Evolutionary conservation across 1,140 invertebrate species (phyloP), one percentile per base, ranked within the genome.

Genomic region (Drosophila ambigua): DNA sequence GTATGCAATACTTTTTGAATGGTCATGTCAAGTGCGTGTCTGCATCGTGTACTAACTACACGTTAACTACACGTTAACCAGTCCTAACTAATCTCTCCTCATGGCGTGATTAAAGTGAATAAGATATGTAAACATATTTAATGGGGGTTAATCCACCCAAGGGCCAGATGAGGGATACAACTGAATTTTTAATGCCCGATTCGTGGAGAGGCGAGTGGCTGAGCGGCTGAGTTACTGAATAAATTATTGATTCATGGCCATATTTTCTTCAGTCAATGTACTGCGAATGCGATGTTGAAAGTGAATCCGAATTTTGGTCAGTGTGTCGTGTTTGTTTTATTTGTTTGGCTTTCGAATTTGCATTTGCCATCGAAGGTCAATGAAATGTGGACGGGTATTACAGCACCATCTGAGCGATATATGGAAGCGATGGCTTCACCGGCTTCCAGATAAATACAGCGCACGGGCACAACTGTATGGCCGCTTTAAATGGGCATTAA

Each of bases 321-420:
- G 71, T 74, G 49, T 57, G 53, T 63, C 28, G n/a, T 39, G 26
- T 57, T 62, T 62, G 23, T 31, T 61, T 71, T 28, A 61, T 75
- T 75, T 82, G 69, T 73, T 82, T 88, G 60, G 68, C 55, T 60
- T 79, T 67, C 63, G 48, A 52, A 88, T 88, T 88, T 73, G 54
- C 76, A 77, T 79, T 73, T 11, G 68, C 46, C 59, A 61, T 20
- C 65, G 83, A 88, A 88, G 83, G 83, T 88, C 83, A 88, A 88
- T 79, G 83, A 88, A 88, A 88, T 83, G 75, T 66, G 61, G 51
- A 50, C 52, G 60, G 59, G 54, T 20, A 60, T 87, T 84, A 57
- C 81, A 45, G 65, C 73, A 84, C 31, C 31, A 51, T 45, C 57
- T 35, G 20, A 45, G 49, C 45, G 24, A 55, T 72, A 66, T 68